Evolutionary conservation across 2,888 invertebrate genomes (phyloP).

Genomic region (Smittia aterrima): DNA sequence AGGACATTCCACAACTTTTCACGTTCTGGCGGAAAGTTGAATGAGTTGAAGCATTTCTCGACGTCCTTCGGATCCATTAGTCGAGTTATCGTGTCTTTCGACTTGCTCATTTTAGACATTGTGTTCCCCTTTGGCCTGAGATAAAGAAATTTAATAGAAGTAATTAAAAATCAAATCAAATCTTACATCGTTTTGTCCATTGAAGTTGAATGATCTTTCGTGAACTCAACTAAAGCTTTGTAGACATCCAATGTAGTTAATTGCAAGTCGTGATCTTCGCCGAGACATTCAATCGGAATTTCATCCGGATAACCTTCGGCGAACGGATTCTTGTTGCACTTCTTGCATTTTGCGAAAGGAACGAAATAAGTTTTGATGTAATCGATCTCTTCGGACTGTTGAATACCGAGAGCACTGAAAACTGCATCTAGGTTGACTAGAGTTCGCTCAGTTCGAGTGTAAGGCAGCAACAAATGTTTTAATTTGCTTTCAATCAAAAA

Average conservation of each 20-base stretch:
- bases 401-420: conserved; percentile 57
- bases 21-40: conserved; percentile 59
- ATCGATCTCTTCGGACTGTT: conserved; percentile 30
- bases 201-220: conserved; percentile 35
- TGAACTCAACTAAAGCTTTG: conserved; percentile 29
- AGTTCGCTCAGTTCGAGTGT: conserved; percentile 61
- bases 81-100: conserved; percentile 22
- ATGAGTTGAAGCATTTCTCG: conserved; percentile 29
- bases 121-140: conserved; percentile 27
- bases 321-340: conserved; percentile 23
- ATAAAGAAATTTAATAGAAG: background rate
- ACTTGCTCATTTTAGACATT: conserved; percentile 10
- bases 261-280: conserved; percentile 34
- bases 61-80: conserved; percentile 26
- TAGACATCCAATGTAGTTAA: conserved; percentile 28
- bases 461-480: conserved; percentile 63
- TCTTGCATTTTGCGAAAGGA: conserved; percentile 22
- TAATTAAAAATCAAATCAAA: background rate
- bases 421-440: conserved; percentile 74
- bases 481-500: conserved; percentile 73
- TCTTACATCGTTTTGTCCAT: conserved; percentile 31
- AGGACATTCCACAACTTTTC: conserved; percentile 68
- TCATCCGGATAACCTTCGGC: background rate
- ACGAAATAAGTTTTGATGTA: conserved; percentile 32
- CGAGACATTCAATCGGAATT: conserved; percentile 19